phyloP scores from a whole-genome alignment of 2,113 vertebrate genomes.

The Zeus faber region DNA sequence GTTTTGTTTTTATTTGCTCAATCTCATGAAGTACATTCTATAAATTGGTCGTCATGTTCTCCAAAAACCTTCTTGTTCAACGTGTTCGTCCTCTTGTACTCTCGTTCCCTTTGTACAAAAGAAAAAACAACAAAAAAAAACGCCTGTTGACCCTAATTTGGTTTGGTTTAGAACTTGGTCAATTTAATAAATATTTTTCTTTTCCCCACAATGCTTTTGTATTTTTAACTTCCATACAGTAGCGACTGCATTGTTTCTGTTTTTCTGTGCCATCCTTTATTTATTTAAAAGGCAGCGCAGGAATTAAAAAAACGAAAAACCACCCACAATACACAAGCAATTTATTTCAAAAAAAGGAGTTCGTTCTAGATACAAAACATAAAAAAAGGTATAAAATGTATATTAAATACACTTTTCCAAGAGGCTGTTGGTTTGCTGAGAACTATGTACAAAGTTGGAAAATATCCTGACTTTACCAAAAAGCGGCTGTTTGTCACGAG shows the following conservation, averaged over 20 bases:
- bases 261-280: not conserved
- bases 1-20: conserved; percentile 23
- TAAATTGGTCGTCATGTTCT: conserved; percentile 37
- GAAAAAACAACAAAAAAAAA: conserved; percentile 17
- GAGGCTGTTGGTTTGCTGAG: conserved; percentile 55
- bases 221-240: conserved; percentile 1
- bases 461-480: conserved; percentile 66
- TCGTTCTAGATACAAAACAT: conserved; percentile 64
- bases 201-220: conserved; percentile 28
- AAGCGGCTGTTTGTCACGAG: conserved; percentile 33
- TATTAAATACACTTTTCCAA: conserved; percentile 70
- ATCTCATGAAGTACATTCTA: conserved; percentile 4
- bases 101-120: conserved; percentile 22
- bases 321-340: conserved; percentile 42
- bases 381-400: conserved; percentile 72
- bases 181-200: conserved; percentile 44
- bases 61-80: too few species aligned
- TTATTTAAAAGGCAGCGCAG: too few species aligned
- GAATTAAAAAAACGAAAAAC: not conserved
- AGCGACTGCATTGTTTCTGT: not conserved
- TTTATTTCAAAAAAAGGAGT: conserved; percentile 68
- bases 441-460: conserved; percentile 74
- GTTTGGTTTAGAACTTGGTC: conserved; percentile 40
- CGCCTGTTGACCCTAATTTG: conserved; percentile 38
- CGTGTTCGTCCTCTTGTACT: too few species aligned